A percentile compares a stretch with the other conserved stretches of the same genome.
phyloP scores from a whole-genome alignment of 2,888 invertebrate genomes.

The Caenorhabditis sp. region DNA sequence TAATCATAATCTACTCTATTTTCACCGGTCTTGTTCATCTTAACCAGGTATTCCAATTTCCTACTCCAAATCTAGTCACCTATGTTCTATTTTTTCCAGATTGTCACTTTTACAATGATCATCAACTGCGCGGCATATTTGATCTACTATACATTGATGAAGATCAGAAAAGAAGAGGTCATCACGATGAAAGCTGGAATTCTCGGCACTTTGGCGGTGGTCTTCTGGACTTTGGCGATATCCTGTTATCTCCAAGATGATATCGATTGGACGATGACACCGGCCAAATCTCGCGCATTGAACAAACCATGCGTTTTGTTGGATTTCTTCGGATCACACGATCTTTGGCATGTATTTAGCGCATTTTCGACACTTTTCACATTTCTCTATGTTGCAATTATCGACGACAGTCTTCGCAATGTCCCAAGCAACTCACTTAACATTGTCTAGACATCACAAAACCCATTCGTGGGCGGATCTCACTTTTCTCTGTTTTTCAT shows the following conservation, averaged over 20 bases:
- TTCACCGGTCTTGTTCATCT: conserved; percentile 5
- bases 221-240: conserved; percentile 14
- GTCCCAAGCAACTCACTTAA: too few species aligned
- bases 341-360: conserved; percentile 35
- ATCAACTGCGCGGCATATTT: conserved; percentile 22
- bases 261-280: conserved; percentile 26
- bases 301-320: conserved; percentile 32
- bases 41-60: conserved; percentile 10
- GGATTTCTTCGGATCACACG: conserved; percentile 33
- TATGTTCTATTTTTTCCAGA: conserved; percentile 1
- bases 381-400: conserved; percentile 17
- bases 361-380: conserved; percentile 32
- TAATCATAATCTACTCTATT: background rate
- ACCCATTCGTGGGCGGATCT: too few species aligned
- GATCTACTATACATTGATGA: conserved; percentile 21
- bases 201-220: conserved; percentile 3
- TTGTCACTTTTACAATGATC: conserved; percentile 22
- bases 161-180: background rate
- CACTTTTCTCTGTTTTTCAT: too few species aligned
- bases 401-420: conserved; percentile 10
- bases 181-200: background rate
- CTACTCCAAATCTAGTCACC: too few species aligned
- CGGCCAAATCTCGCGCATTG: conserved; percentile 27
- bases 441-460: too few species aligned
- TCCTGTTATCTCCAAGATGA: conserved; percentile 24